Conservation (phyloP, 30 jellyfish, hydroid and myxozoan species). For the Hydractinia symbiolongicarpus region DNA sequence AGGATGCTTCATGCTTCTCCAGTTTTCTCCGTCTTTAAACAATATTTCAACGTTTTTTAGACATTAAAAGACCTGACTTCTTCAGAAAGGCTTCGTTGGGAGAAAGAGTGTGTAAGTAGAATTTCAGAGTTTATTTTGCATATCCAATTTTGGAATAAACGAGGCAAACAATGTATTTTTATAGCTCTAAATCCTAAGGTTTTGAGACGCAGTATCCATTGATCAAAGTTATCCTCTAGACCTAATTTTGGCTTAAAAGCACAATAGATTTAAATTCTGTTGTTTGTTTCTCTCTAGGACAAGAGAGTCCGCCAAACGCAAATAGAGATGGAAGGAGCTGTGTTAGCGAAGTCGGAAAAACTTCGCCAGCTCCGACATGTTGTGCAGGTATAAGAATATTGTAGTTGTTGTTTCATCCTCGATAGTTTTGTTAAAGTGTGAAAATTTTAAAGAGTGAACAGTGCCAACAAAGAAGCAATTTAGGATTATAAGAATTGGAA, state of each 20-base stretch:
- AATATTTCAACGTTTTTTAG: constrained; percentile 18
- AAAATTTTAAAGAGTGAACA: too few relatives aligned
- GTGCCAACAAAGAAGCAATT: too few relatives aligned
- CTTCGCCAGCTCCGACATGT: constrained; percentile 66
- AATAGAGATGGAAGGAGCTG: constrained; percentile 76
- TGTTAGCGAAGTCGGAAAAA: constrained; percentile 54
- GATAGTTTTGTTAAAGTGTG: too few relatives aligned
- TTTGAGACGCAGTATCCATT: too few relatives aligned
- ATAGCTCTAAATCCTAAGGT: too few relatives aligned
- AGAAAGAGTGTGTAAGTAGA: constrained; percentile 74
- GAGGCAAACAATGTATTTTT: too few relatives aligned
- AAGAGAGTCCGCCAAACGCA: constrained; percentile 70
- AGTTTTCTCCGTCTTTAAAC: not conserved
- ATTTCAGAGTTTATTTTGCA: not conserved
- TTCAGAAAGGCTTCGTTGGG: constrained; percentile 77
- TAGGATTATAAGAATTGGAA: too few relatives aligned
- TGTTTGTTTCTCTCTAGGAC: constrained; percentile 33
- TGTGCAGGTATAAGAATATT: constrained; percentile 57
- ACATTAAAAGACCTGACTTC: constrained; percentile 61
- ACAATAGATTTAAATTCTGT: not conserved
- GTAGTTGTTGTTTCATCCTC: not conserved
- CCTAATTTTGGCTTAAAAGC: not conserved
- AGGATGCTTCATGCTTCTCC: not conserved
- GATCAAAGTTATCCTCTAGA: too few relatives aligned
- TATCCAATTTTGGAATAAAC: too few relatives aligned